These are phyloP conservation scores for Meriones unguiculatus DNA, from an alignment of 2,113 vertebrate species.

Conservation along the genomic window DNA sequence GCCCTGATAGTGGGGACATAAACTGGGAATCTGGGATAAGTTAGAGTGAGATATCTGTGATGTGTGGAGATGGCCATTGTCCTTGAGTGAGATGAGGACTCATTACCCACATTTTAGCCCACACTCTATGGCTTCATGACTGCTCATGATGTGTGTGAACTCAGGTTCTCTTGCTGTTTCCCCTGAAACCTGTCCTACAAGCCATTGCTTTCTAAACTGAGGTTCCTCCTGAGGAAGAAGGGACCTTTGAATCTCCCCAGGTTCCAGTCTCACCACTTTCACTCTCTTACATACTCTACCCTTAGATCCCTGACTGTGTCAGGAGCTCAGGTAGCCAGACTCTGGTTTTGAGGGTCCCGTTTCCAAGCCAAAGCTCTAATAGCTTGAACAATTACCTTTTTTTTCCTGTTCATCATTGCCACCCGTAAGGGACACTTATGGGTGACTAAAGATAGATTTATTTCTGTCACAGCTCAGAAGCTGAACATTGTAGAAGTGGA, in stretches of 20 bases:
- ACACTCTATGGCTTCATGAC: accelerated
- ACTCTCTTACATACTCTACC: too few relatives aligned
- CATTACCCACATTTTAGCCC: neutral
- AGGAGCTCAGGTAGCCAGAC: neutral
- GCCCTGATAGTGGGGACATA: neutral
- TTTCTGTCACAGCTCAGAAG: neutral
- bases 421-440: accelerated
- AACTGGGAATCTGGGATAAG: neutral
- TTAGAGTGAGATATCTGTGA: neutral
- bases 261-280: too few relatives aligned
- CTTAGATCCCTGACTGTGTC: neutral
- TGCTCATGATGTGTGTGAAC: accelerated
- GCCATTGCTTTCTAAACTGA: neutral
- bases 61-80: too few relatives aligned
- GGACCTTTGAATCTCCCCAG: too few relatives aligned
- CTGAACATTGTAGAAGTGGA: accelerated
- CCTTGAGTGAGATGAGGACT: neutral
- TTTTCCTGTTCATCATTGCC: neutral
- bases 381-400: neutral
- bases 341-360: neutral
- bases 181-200: neutral
- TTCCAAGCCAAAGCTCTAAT: accelerated
- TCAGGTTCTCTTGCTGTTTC: neutral
- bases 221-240: accelerated
- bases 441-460: neutral